Evolutionary conservation across 2,797 vertebrate genomes (phyloP).

Genomic region (Sebastes matsubarae): DNA sequence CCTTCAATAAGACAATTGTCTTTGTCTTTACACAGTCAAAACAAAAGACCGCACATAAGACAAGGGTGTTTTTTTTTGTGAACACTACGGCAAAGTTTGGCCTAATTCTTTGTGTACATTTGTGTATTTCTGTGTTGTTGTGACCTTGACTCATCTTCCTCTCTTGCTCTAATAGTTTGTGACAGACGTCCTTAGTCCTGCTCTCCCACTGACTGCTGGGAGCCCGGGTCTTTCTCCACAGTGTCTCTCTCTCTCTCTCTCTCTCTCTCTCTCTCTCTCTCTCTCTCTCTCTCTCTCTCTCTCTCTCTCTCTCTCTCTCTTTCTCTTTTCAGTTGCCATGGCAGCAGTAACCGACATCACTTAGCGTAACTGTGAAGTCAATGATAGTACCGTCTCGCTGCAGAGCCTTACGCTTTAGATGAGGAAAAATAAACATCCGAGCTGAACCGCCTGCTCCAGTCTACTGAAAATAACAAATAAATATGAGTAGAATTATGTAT

Average conservation of each 20-base stretch:
- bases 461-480: constrained; percentile 4
- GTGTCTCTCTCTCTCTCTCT: constrained; percentile 9
- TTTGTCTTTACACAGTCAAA: background rate
- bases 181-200: constrained; percentile 71
- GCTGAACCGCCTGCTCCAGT: background rate
- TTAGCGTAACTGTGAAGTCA: constrained; percentile 78
- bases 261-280: constrained; percentile 16
- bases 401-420: constrained; percentile 58
- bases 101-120: constrained; percentile 18
- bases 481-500: background rate
- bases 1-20: background rate
- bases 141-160: constrained; percentile 75
- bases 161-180: constrained; percentile 73
- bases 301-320: constrained; percentile 7
- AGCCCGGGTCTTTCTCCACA: constrained; percentile 42
- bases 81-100: background rate
- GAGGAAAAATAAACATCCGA: background rate
- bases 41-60: background rate
- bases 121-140: constrained; percentile 35
- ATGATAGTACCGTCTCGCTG: constrained; percentile 74
- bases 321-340: constrained; percentile 81
- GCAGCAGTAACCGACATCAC: constrained; percentile 84
- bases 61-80: background rate
- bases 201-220: constrained; percentile 53
- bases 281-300: constrained; percentile 28